Evolutionary conservation across 2,113 vertebrate genomes (phyloP).

Genomic region (Condylura cristata): DNA sequence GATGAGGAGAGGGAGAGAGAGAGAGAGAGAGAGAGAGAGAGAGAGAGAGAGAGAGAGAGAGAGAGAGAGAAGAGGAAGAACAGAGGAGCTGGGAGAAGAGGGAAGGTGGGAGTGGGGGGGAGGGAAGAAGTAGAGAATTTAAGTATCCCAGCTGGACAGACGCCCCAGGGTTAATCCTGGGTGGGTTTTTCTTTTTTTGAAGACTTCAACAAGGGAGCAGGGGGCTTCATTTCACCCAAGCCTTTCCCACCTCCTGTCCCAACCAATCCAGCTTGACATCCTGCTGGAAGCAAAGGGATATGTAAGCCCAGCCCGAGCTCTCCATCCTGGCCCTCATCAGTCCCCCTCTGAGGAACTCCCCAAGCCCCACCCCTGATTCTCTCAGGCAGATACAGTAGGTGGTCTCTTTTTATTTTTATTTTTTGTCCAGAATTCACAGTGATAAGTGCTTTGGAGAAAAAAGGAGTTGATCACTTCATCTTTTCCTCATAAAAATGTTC

Average conservation of each 20-base stretch:
- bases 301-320: not conserved
- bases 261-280: not conserved
- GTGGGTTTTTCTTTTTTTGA: not conserved
- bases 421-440: not conserved
- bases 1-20: too few relatives aligned
- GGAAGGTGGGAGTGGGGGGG: not conserved
- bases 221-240: not conserved
- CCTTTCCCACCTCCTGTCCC: not conserved
- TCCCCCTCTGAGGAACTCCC: not conserved
- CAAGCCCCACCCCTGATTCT: not conserved
- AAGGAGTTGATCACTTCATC: not conserved
- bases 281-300: not conserved
- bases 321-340: not conserved
- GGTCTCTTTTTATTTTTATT: not conserved
- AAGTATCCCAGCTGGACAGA: not conserved
- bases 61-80: too few relatives aligned
- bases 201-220: not conserved
- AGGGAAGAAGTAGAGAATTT: not conserved
- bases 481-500: constrained; percentile 1
- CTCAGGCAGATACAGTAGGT: not conserved
- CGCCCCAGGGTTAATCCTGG: not conserved
- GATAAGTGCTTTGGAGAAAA: constrained; percentile 3
- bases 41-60: too few relatives aligned
- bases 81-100: not conserved
- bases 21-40: too few relatives aligned